Base-by-base conservation (phyloP, 1,140 invertebrate genomes). In the Papilio xuthus region DNA sequence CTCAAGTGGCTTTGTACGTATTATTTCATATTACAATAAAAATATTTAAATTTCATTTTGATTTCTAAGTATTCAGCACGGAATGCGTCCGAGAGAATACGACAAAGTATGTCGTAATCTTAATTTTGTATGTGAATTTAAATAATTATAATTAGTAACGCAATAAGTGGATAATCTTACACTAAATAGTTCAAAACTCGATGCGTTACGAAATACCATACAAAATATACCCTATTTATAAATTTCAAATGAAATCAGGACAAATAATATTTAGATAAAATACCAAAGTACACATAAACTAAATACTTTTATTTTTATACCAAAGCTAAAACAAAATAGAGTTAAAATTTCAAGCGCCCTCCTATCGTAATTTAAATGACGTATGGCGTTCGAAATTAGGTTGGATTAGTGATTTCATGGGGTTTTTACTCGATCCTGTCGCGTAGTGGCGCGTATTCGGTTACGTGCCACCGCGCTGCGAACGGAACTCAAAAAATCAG, bases 341-440 rank as follows among this genome's bases (percentile, higher is more conserved):
- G 86, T 90, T 86, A 88, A 89, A 84, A 88, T 84, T 85, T 82
- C 82, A 74, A 89, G 84, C 86, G 79, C 84, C 79, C 79, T 81
- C 44, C 81, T 79, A 84, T 88, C 86, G 85, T 89, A 89, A 90
- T 89, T 89, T 85, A 84, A 81, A 89, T 86, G 86, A 89, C 82
- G 83, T 85, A 91, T 87, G 84, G 84, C 84, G 86, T 88, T 86
- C 84, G 87, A 88, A 90, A 90, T 90, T 92, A 89, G 90, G 87
- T 88, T 84, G 88, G 87, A 90, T 92, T 90, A 88, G 89, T 90
- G 89, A 90, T 90, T 90, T 89, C 86, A 86, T 78, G 86, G 82
- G 63, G 81, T 86, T 87, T 87, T 88, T 86, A 78, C 79, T 83
- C 78, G 79, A 83, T 85, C 83, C 80, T 81, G 80, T 81, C 79